phyloP scores from a whole-genome alignment of 2,797 vertebrate species.

The Tauraco hartlaubi region DNA sequence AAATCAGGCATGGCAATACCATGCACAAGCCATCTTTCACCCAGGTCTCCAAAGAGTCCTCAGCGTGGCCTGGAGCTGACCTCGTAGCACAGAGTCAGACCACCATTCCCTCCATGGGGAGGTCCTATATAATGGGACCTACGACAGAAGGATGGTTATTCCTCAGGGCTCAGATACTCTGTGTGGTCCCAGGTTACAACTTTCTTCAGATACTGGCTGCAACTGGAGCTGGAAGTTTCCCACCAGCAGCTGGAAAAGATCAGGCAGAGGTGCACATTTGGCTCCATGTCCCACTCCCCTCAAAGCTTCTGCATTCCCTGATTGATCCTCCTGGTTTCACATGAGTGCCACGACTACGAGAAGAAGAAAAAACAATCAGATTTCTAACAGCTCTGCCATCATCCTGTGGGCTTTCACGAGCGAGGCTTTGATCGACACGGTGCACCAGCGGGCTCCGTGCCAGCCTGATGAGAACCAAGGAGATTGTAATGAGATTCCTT shows the following conservation, averaged over 20 bases:
- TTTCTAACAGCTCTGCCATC: background rate
- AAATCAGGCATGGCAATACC: background rate
- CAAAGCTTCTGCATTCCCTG: background rate
- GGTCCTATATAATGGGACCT: background rate
- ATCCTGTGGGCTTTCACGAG: background rate
- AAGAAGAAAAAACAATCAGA: background rate
- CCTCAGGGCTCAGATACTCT: background rate
- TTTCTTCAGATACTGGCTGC: background rate
- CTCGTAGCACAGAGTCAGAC: background rate
- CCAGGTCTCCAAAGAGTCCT: background rate
- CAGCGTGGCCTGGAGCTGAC: background rate
- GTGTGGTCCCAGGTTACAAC: background rate
- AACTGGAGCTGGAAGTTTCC: background rate
- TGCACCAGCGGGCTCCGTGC: background rate
- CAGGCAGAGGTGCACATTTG: background rate
- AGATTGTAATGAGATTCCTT: slow-evolving; percentile 11
- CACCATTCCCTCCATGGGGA: background rate
- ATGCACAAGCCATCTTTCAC: background rate
- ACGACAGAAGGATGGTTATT: background rate
- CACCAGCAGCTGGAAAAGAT: background rate
- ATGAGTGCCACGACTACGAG: rapidly evolving
- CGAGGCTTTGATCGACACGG: background rate
- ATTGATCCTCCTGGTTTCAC: background rate
- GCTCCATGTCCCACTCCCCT: background rate
- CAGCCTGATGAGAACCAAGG: background rate